phyloP scores from a whole-genome alignment of 35 echinoderm and acorn worm genomes.

The Heliocidaris erythrogramma region DNA sequence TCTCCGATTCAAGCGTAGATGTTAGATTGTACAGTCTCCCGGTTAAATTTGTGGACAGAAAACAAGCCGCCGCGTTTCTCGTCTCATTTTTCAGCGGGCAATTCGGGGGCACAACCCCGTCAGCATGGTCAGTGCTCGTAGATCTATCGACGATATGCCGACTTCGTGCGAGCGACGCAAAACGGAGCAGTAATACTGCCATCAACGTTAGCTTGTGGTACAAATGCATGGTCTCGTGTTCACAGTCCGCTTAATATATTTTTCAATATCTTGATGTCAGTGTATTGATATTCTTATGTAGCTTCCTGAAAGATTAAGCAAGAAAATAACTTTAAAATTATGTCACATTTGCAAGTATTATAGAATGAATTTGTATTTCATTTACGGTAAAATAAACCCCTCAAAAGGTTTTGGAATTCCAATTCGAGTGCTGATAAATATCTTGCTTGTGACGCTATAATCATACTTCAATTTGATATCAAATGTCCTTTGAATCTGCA shows the following conservation, averaged over 20 bases:
- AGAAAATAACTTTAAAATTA: not conserved
- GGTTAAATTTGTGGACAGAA: not conserved
- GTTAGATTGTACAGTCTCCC: not conserved
- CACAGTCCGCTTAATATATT: not conserved
- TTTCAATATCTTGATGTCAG: not conserved
- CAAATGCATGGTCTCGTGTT: not conserved
- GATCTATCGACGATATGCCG: not conserved
- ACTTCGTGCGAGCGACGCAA: not conserved
- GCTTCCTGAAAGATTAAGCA: not conserved
- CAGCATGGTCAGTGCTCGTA: not conserved
- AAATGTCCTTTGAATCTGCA: no score
- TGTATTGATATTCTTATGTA: not conserved
- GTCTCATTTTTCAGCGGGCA: not conserved
- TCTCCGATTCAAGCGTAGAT: not conserved
- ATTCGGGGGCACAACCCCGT: not conserved
- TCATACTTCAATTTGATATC: no score
- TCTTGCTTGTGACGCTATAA: no score
- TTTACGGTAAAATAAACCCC: no score
- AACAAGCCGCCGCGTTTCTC: not conserved
- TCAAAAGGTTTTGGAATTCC: no score
- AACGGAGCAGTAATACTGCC: not conserved
- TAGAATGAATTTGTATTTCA: no score
- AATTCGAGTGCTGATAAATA: no score
- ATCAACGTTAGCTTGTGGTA: not conserved
- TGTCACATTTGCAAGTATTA: no score